Conservation (phyloP, 1,140 invertebrate genomes). For the Melanaphis sacchari region DNA sequence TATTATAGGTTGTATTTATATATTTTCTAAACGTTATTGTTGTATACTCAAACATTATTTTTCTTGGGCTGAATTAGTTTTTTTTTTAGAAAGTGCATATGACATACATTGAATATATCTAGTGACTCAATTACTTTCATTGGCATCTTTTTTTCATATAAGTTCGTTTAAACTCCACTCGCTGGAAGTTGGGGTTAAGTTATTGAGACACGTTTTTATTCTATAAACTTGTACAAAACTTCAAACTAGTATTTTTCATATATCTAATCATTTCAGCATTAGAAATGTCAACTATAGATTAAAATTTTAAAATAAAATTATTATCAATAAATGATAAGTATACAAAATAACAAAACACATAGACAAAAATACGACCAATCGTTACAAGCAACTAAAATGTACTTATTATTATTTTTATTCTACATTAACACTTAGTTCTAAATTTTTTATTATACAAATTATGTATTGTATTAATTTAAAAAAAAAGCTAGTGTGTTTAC, state of each 20-base stretch:
- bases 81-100: no score
- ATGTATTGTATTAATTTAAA: background rate
- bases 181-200: no score
- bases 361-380: background rate
- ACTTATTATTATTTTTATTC: background rate
- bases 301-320: background rate
- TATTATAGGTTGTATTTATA: no score
- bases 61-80: no score
- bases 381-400: background rate
- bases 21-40: no score
- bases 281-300: background rate
- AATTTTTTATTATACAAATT: background rate
- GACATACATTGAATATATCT: no score
- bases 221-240: no score
- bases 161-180: no score
- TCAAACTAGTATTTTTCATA: background rate
- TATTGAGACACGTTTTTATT: no score
- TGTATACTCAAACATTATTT: no score
- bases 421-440: background rate
- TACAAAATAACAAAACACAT: background rate
- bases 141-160: no score
- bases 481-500: background rate
- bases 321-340: background rate
- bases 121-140: no score
- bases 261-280: background rate